Evolutionary conservation across 2,113 vertebrate species (phyloP).

Genomic region (Psammodynastes pulverulentus): DNA sequence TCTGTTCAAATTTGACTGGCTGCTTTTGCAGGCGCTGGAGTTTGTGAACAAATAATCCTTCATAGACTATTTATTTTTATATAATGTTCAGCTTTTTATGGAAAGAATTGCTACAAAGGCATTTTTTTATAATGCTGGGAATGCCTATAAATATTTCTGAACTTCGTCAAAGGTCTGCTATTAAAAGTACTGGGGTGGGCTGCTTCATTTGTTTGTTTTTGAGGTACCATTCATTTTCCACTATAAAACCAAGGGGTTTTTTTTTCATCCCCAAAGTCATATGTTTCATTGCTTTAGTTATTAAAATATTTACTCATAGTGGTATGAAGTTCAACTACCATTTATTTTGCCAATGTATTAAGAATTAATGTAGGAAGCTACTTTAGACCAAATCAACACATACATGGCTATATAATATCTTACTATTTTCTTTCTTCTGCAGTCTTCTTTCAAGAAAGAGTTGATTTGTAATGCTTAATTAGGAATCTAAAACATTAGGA

Average conservation of each 20-base stretch:
- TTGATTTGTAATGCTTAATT: not conserved
- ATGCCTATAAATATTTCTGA: conserved; percentile 52
- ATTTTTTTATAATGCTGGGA: conserved; percentile 19
- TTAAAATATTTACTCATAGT: not conserved
- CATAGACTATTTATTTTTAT: conserved; percentile 43
- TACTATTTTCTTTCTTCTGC: not conserved
- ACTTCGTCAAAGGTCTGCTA: conserved; percentile 18
- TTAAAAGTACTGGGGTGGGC: conserved; percentile 14
- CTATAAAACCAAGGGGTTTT: not conserved
- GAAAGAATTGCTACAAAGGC: conserved; percentile 35
- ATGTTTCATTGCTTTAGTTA: conserved; percentile 1
- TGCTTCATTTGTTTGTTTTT: not conserved
- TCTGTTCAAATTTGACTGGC: conserved; percentile 17
- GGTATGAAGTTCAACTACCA: not conserved
- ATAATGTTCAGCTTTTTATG: conserved; percentile 40
- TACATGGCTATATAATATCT: not conserved
- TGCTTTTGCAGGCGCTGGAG: conserved; percentile 22
- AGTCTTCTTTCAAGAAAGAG: not conserved
- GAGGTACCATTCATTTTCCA: not conserved
- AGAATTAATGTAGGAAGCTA: not conserved
- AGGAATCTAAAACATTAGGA: not conserved
- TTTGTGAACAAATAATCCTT: conserved; percentile 38
- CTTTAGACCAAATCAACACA: not conserved
- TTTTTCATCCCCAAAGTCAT: conserved; percentile 21
- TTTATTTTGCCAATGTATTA: not conserved